Base-by-base conservation (phyloP, 2,113 vertebrate genomes). In the Albula glossodonta region DNA sequence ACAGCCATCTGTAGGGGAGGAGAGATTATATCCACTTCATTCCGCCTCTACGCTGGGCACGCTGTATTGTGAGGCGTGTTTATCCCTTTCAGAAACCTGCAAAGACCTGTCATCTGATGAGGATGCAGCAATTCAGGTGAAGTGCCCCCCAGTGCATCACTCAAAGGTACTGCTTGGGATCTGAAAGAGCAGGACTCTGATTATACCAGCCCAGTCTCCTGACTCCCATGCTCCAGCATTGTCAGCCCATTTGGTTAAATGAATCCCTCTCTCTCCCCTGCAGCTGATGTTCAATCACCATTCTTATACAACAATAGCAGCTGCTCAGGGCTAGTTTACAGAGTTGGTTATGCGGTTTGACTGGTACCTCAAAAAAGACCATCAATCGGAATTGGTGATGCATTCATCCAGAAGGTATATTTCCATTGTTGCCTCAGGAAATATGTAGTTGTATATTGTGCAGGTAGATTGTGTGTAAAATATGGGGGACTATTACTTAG, bases 1-100 rank as follows among this genome's bases (percentile, higher is more conserved):
- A 31, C 70, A 74, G 70, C 70, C 63, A 74, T 74, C 70, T 74
- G 70, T 31, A 74, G 70, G 70, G 70, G 70, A 74, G 70, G 70
- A 74, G n/a, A 31, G 8, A 31, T 74, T 25, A 74, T 74, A 74
- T 74, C 70, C 70, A 74, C 70, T 74, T 22, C n/a, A 10, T 31
- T 74, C 70, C n/a, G 70, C 5, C 70, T 74, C 70, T 31, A n/a
- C 70, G 31, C 31, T 22, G 70, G 22, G 70, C n/a, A 0, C 9
- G 25, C 70, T 25, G 70, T 74, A 11, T 11, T 74, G 70, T 31
- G n/a, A 74, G 70, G 9, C 3, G 2, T 31, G 70, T 74, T 74
- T 31, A 74, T 74, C 70, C 70, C 22, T 74, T 25, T 25, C 6
- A 74, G 70, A 74, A 74, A 74, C 70, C 70, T 74, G n/a, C 70